Percentiles rank a stretch among this genome's conserved stretches.
These are phyloP conservation scores for Nesidiocoris tenuis DNA, from an alignment of 2,888 invertebrate species.

Conservation along the genomic window DNA sequence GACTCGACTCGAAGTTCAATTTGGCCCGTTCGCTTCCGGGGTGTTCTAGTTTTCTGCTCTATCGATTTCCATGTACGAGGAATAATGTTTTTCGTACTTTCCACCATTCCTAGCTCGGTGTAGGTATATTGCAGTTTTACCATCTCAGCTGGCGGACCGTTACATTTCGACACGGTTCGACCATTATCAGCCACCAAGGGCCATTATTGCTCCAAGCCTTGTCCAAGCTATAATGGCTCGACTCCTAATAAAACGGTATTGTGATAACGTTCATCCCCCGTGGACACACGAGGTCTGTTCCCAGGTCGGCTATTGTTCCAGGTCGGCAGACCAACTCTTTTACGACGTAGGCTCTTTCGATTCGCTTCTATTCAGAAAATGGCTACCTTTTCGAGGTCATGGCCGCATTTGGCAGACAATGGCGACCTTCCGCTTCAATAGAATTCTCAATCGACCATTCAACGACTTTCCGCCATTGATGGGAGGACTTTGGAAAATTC, in stretches of 20 bases:
- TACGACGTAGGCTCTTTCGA: neutral
- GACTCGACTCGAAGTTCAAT: too few relatives aligned
- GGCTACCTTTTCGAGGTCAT: neutral
- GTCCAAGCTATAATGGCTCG: neutral
- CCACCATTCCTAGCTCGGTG: too few relatives aligned
- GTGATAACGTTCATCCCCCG: neutral
- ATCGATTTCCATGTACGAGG: too few relatives aligned
- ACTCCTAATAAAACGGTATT: neutral
- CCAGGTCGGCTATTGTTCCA: neutral
- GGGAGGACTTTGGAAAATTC: too few relatives aligned
- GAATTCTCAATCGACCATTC: neutral
- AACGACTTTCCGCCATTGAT: neutral
- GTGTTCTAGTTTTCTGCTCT: too few relatives aligned
- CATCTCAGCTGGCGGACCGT: too few relatives aligned
- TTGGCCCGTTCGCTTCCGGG: too few relatives aligned
- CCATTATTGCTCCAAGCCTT: neutral
- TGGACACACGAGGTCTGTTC: neutral
- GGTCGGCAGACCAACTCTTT: neutral
- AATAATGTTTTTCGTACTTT: too few relatives aligned
- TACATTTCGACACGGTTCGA: neutral
- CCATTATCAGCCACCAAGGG: neutral
- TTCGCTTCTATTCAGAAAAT: neutral
- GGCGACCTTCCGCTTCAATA: neutral
- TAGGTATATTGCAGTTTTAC: too few relatives aligned
- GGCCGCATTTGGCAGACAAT: neutral